Percentiles rank a stretch among this genome's conserved stretches.
Conservation (phyloP, 2,797 vertebrate genomes). For the Oryzias dopingdopingensis region DNA sequence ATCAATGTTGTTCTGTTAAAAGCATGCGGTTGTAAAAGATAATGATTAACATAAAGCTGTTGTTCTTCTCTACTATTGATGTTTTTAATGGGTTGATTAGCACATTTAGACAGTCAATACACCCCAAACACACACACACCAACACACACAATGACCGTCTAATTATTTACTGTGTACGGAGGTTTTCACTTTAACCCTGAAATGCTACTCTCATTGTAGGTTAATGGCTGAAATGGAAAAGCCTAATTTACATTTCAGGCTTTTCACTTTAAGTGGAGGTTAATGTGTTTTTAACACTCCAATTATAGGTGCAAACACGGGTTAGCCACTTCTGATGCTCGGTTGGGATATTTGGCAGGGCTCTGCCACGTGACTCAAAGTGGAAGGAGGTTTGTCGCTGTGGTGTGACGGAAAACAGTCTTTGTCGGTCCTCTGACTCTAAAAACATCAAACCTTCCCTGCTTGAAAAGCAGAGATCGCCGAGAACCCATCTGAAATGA, state of each 20-base stretch:
- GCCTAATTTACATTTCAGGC: slow-evolving; percentile 26
- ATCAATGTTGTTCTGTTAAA: slow-evolving; percentile 15
- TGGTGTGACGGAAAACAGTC: neutral
- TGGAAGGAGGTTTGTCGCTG: neutral
- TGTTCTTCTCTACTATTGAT: slow-evolving; percentile 52
- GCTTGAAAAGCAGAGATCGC: no score
- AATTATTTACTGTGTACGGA: slow-evolving; percentile 42
- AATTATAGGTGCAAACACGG: neutral
- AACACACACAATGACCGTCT: slow-evolving; percentile 5
- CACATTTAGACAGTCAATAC: slow-evolving; percentile 1
- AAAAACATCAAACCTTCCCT: neutral
- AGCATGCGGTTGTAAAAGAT: slow-evolving; percentile 32
- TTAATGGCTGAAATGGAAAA: slow-evolving; percentile 48
- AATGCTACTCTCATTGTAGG: slow-evolving; percentile 28
- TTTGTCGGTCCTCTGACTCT: neutral
- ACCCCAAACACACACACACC: slow-evolving; percentile 3
- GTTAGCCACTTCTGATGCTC: neutral
- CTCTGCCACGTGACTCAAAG: slow-evolving; percentile 1
- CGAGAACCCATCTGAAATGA: no score
- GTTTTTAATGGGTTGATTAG: slow-evolving; percentile 58
- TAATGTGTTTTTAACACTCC: slow-evolving; percentile 23
- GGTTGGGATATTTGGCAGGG: slow-evolving; percentile 1
- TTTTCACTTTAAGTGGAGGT: slow-evolving; percentile 11
- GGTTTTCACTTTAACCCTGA: slow-evolving; percentile 21
- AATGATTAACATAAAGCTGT: slow-evolving; percentile 58